These are phyloP conservation scores for Scaptodrosophila latifasciaeformis DNA, from an alignment of 2,888 invertebrate genomes.

Conservation along the genomic window DNA sequence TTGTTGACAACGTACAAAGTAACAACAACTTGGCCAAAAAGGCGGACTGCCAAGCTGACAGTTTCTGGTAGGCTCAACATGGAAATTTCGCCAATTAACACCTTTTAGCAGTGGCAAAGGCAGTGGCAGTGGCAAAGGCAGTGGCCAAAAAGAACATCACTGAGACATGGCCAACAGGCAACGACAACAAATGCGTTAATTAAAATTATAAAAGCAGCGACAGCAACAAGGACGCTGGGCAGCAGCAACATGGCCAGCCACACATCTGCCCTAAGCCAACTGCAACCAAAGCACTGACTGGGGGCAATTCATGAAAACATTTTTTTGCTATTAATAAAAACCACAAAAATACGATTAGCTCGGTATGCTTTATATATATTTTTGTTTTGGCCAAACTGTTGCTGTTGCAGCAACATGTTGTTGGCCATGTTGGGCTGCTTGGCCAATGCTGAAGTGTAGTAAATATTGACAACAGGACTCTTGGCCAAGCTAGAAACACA, in stretches of 20 bases:
- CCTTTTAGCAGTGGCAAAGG: conserved; percentile 71
- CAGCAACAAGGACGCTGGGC: too few relatives aligned
- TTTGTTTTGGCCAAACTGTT: conserved; percentile 15
- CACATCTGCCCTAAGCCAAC: too few relatives aligned
- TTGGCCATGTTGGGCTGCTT: conserved; percentile 29
- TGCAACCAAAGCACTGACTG: too few relatives aligned
- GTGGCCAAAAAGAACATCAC: conserved; percentile 23
- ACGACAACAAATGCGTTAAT: conserved; percentile 45
- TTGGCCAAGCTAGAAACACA: conserved; percentile 1
- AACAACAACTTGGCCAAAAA: conserved; percentile 31
- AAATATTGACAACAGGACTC: conserved; percentile 57
- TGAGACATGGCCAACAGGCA: conserved; percentile 1
- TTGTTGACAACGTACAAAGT: conserved; percentile 71
- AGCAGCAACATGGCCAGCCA: too few relatives aligned
- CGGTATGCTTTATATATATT: conserved; percentile 27
- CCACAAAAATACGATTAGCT: conserved; percentile 62
- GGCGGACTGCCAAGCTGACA: conserved; percentile 23
- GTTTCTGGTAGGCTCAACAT: conserved; percentile 62
- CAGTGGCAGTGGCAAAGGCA: conserved; percentile 21
- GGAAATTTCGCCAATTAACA: conserved; percentile 74
- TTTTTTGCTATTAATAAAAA: conserved; percentile 57
- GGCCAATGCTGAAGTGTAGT: conserved; percentile 44
- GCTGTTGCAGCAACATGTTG: conserved; percentile 56
- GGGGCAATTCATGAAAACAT: background rate
- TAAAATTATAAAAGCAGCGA: conserved; percentile 53